A percentile compares a stretch with the other conserved stretches of the same genome.
These are phyloP conservation scores for Gryllus longicercus DNA, from an alignment of 2,888 invertebrate genomes.

Conservation along the genomic window DNA sequence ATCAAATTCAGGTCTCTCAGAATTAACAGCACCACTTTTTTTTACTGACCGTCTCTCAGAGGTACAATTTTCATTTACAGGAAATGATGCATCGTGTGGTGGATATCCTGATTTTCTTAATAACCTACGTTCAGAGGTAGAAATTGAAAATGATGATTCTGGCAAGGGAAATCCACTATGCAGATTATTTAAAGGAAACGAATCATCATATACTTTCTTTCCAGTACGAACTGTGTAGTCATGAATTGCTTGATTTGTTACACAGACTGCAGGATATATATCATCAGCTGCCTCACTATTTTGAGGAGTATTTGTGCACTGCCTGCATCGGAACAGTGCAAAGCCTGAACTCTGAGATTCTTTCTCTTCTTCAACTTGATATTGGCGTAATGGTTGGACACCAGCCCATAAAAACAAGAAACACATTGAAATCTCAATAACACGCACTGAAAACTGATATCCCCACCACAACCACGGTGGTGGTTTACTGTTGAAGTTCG, in stretches of 20 bases:
- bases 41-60: slow-evolving; percentile 29
- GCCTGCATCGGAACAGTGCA: slow-evolving; percentile 69
- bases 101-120: slow-evolving; percentile 33
- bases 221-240: slow-evolving; percentile 77
- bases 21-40: slow-evolving; percentile 32
- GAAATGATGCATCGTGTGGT: slow-evolving; percentile 29
- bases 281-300: slow-evolving; percentile 60
- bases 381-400: slow-evolving; percentile 58
- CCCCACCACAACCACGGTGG: slow-evolving; percentile 85
- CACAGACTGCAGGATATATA: slow-evolving; percentile 80
- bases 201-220: slow-evolving; percentile 71
- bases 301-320: slow-evolving; percentile 40
- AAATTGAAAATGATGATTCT: slow-evolving; percentile 33
- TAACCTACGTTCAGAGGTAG: slow-evolving; percentile 34
- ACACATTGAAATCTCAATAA: slow-evolving; percentile 84
- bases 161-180: slow-evolving; percentile 33
- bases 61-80: slow-evolving; percentile 25
- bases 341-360: slow-evolving; percentile 53
- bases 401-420: slow-evolving; percentile 83
- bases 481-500: slow-evolving; percentile 47
- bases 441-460: slow-evolving; percentile 79
- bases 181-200: slow-evolving; percentile 56
- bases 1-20: slow-evolving; percentile 50
- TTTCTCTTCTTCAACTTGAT: slow-evolving; percentile 66
- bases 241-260: slow-evolving; percentile 75